phyloP scores from a whole-genome alignment of 2,113 vertebrate species.

The Vimba vimba region DNA sequence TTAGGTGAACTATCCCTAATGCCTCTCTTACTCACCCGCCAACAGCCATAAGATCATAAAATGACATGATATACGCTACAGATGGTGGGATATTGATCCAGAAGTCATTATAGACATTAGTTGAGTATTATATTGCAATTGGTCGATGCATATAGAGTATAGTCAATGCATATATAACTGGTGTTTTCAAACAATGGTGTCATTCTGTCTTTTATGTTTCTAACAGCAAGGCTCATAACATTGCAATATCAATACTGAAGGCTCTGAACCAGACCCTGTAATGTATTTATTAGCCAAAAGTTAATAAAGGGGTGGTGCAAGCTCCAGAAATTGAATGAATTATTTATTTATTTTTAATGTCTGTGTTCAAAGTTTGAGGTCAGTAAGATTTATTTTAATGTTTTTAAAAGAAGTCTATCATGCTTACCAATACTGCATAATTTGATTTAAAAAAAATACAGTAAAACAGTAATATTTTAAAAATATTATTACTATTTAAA shows the following conservation, averaged over 20 bases:
- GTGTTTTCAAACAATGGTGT: conserved; percentile 1
- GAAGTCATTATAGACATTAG: conserved; percentile 11
- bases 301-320: not conserved
- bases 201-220: not conserved
- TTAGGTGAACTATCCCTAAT: not conserved
- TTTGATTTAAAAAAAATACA: not conserved
- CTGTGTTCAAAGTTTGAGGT: too few species aligned
- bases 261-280: not conserved
- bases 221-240: not conserved
- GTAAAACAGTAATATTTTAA: not conserved
- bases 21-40: not conserved
- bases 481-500: not conserved
- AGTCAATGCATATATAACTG: not conserved
- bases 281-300: not conserved
- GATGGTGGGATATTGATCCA: conserved; percentile 6
- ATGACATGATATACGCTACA: conserved; percentile 1
- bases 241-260: not conserved
- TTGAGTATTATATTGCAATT: conserved; percentile 18
- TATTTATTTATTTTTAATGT: too few species aligned
- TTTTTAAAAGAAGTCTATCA: not conserved
- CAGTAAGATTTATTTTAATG: not conserved
- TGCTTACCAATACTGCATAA: not conserved
- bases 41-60: not conserved
- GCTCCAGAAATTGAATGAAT: too few species aligned
- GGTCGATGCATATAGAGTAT: not conserved